phyloP scores from a whole-genome alignment of 2,888 invertebrate genomes.

The Chydorus sphaericus region DNA sequence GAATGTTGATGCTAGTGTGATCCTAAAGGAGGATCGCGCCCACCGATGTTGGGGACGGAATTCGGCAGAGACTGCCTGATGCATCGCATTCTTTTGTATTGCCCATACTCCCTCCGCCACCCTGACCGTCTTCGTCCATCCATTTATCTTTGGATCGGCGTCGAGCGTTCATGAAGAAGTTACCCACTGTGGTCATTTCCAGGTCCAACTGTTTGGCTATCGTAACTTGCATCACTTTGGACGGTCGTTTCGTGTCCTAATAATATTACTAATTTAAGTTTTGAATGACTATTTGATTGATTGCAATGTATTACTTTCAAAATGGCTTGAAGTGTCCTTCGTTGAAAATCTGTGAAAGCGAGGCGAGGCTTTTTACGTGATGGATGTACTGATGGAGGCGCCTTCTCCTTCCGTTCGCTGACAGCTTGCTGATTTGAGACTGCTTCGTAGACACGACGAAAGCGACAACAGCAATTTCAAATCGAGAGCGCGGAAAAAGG shows the following conservation, averaged over 20 bases:
- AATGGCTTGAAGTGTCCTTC: slow-evolving; percentile 99
- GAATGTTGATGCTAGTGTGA: too few relatives aligned
- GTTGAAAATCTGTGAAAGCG: slow-evolving; percentile 99
- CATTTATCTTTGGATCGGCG: slow-evolving; percentile 95
- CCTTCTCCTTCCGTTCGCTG: slow-evolving; percentile 92
- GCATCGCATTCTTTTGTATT: neutral
- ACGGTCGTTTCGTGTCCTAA: slow-evolving; percentile 96
- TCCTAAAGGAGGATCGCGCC: neutral
- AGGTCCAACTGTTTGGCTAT: slow-evolving; percentile 93
- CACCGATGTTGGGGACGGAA: slow-evolving; percentile 1
- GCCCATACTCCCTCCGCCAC: slow-evolving; percentile 3
- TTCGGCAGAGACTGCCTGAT: slow-evolving; percentile 1
- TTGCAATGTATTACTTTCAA: slow-evolving; percentile 60
- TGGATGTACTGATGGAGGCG: slow-evolving; percentile 51
- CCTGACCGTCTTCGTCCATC: slow-evolving; percentile 90
- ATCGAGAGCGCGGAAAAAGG: too few relatives aligned
- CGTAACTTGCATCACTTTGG: slow-evolving; percentile 99
- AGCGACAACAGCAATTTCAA: too few relatives aligned
- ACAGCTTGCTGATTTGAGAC: too few relatives aligned
- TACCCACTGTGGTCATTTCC: slow-evolving; percentile 94
- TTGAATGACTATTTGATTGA: neutral
- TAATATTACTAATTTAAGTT: slow-evolving; percentile 22
- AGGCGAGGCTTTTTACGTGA: slow-evolving; percentile 98
- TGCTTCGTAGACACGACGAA: neutral
- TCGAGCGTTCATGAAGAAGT: slow-evolving; percentile 99